Evolutionary conservation across 2,113 vertebrate genomes (phyloP), one percentile per base, ranked within the genome.

Genomic region (Crotalus viridis): DNA sequence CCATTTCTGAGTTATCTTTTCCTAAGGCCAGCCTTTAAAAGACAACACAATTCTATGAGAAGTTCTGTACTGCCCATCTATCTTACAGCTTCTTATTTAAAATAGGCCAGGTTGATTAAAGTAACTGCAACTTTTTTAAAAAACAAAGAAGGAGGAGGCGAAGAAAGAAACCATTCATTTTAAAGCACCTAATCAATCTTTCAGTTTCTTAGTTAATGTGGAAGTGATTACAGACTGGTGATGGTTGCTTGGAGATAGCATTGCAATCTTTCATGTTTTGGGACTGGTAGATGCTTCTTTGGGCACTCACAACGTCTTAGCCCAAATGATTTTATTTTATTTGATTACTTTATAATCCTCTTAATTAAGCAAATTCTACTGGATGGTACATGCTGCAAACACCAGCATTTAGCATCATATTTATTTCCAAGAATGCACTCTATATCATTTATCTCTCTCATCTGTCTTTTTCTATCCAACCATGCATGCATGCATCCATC

Each of bases 141-240:
- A 33, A 64, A 64, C 59, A 8, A 17, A 10, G 26, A 17, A 54
- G 12, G 17, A 57, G 26, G 21, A 64, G 26, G 48, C 9, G 48
- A 54, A 69, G 91, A 39, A 85, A 89, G 92, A 64, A 91, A 85
- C 0, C n/a, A 94, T 94, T 95, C 92, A 90, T 22, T 93, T 94
- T 57, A 81, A 57, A 94, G 28, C 69, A 9, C 24, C 93, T 94
- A 87, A 52, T 93, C 24, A 94, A 91, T 52, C 86, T 94, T 94
- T 57, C 0, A 24, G 26, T 56, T 0, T 87, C 69, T 24, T 21
- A 94, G 54, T 59, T 87, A 90, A n/a, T 6, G 33, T 4, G 86
- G 61, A 57, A 81, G 17, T 89, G 61, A n/a, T 22, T 90, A 55
- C 93, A 54, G 85, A 89, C 9, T 93, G 52, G 91, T 64, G 39